phyloP scores from a whole-genome alignment of 2,888 invertebrate genomes.

The Taenaris catops region DNA sequence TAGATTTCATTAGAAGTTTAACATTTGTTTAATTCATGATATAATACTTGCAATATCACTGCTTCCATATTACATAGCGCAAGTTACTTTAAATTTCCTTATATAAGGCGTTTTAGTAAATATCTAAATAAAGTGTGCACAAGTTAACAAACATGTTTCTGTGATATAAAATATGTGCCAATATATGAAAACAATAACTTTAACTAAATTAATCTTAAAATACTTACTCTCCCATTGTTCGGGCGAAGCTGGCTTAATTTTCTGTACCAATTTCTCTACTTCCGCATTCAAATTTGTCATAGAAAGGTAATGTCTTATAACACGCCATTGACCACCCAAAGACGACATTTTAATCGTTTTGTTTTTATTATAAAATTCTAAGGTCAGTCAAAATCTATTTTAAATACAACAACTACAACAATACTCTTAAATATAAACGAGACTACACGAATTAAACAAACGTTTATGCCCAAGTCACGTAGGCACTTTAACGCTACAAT shows the following conservation, averaged over 20 bases:
- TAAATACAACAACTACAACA: conserved; percentile 5
- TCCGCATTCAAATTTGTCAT: conserved; percentile 52
- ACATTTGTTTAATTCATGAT: no score
- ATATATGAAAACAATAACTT: no score
- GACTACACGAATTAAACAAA: neutral
- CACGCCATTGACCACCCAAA: conserved; percentile 62
- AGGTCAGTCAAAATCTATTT: conserved; percentile 3
- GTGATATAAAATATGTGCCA: no score
- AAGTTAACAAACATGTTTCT: no score
- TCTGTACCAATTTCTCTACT: conserved; percentile 59
- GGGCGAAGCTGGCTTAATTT: conserved; percentile 50
- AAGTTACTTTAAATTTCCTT: no score
- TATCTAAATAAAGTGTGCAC: no score
- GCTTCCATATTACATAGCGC: no score
- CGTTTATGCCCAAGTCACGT: conserved; percentile 24
- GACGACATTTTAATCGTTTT: conserved; percentile 48
- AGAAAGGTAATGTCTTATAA: conserved; percentile 62
- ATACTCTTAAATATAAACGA: neutral
- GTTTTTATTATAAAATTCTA: neutral
- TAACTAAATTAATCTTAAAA: no score
- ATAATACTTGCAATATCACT: no score
- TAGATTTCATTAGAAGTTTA: no score
- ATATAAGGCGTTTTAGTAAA: no score
- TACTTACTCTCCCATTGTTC: conserved; percentile 70
- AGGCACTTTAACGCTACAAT: conserved; percentile 15